Percentiles rank a stretch among this genome's conserved stretches.
Conservation (phyloP, 2,888 invertebrate genomes). For the Carterocephalus palaemon region DNA sequence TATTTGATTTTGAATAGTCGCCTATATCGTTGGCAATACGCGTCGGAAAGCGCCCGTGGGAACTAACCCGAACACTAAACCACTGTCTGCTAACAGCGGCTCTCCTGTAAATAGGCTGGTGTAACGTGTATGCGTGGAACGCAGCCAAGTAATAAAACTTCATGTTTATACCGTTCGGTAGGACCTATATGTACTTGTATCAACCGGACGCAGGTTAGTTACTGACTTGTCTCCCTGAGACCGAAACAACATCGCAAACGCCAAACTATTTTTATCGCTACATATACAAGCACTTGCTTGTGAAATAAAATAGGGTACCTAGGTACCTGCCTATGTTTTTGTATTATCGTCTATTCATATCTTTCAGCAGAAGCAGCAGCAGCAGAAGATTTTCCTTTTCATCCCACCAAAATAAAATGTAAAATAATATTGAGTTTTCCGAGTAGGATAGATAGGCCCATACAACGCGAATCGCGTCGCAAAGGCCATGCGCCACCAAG, state of each 20-base stretch:
- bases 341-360: too few species aligned
- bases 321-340: too few species aligned
- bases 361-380: too few species aligned
- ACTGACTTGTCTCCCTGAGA: too few species aligned
- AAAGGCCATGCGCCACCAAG: slow-evolving; percentile 25
- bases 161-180: slow-evolving; percentile 71
- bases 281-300: too few species aligned
- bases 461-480: too few species aligned
- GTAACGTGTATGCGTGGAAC: slow-evolving; percentile 73
- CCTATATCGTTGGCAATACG: slow-evolving; percentile 19
- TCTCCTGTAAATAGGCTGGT: slow-evolving; percentile 64
- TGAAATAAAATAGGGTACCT: too few species aligned
- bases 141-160: slow-evolving; percentile 77
- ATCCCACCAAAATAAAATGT: too few species aligned
- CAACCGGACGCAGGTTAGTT: slow-evolving; percentile 34
- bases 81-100: slow-evolving; percentile 49
- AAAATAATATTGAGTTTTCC: too few species aligned
- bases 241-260: too few species aligned
- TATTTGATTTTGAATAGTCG: slow-evolving; percentile 23
- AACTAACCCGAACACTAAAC: slow-evolving; percentile 21
- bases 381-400: too few species aligned
- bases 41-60: slow-evolving; percentile 18
- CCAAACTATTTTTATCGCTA: too few species aligned
- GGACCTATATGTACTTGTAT: slow-evolving; percentile 59
- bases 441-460: slow-evolving; percentile 31